Base-by-base conservation (phyloP, 2,797 vertebrate genomes). In the Poecilia velifera region DNA sequence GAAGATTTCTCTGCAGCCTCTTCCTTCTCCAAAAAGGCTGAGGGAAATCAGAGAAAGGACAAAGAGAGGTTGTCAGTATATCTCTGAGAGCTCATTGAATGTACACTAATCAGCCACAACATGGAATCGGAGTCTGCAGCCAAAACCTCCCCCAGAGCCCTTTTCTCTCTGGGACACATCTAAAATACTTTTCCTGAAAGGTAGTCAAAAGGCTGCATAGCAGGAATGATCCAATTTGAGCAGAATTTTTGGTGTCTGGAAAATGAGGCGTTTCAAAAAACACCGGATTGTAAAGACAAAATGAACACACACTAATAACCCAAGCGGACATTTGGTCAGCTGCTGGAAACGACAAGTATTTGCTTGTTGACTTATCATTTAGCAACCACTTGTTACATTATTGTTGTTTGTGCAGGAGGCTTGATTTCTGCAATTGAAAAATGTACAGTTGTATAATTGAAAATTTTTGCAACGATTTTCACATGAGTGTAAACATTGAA, bases 1-100 rank as follows among this genome's bases (percentile, higher is more conserved):
- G 84, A 87, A 72, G 84, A 90, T 90, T 84, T 86, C 53, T 84
- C 74, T 51, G 83, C 80, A 72, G 83, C 78, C 76, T 81, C 86
- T 87, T 76, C 72, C 41, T 77, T 87, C 82, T 82, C 25, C 31
- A 62, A 88, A 4, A 25, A 62, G 76, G 89, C 84, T 88, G 86
- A 87, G 79, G 31, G 18, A 83, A 88, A 81, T 89, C 76, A 80
- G 76, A 46, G 72, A 14, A 51, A 55, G 73, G 53, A 79, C 76
- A 75, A 45, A 84, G 41, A 76, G 43, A 25, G 51, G 34, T 16
- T 53, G 46, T 76, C 41, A 4, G 81, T 25, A 4, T 3, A 18
- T n/a, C 6, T 18, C 41, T 47, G 16, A 31, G 64, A 31, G 45
- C n/a, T 75, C 43, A 51, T 51, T 25, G 4, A 78, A 78, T 22